These are phyloP conservation scores for Orthonevra nobilis DNA, from an alignment of 2,888 invertebrate species.

Conservation along the genomic window DNA sequence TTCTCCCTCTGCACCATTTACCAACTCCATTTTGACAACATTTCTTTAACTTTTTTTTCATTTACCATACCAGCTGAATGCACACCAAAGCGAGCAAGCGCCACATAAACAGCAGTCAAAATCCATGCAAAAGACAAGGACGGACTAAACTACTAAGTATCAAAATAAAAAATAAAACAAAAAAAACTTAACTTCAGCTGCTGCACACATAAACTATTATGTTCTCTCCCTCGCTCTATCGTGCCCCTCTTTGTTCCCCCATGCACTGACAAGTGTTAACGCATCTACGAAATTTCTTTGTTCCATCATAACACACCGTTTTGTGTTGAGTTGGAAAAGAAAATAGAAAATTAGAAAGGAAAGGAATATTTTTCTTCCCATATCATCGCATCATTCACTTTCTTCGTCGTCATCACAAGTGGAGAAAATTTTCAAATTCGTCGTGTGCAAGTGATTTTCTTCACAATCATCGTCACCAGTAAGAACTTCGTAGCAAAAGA, in stretches of 20 bases:
- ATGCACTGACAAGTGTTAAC: slow-evolving; percentile 58
- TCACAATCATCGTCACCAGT: not conserved
- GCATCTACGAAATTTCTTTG: slow-evolving; percentile 65
- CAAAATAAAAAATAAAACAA: not conserved
- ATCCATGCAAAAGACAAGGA: slow-evolving; percentile 1
- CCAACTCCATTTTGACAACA: slow-evolving; percentile 33
- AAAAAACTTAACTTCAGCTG: slow-evolving; percentile 2
- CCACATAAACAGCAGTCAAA: slow-evolving; percentile 46
- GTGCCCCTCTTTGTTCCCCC: slow-evolving; percentile 25
- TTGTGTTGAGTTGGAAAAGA: slow-evolving; percentile 48
- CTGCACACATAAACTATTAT: slow-evolving; percentile 30
- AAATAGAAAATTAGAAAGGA: slow-evolving; percentile 59
- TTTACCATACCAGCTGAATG: slow-evolving; percentile 13
- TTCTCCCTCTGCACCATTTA: slow-evolving; percentile 22
- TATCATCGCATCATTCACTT: slow-evolving; percentile 47
- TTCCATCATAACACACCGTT: slow-evolving; percentile 62
- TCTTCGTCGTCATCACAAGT: slow-evolving; percentile 59
- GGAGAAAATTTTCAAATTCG: slow-evolving; percentile 49
- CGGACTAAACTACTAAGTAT: not conserved
- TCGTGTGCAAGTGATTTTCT: slow-evolving; percentile 35
- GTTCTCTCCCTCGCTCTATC: slow-evolving; percentile 28
- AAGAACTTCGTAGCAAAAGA: not conserved
- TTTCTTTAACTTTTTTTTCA: not conserved
- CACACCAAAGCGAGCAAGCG: slow-evolving; percentile 9
- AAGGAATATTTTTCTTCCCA: slow-evolving; percentile 39